Conservation (phyloP, 2,888 invertebrate genomes). For the Tinea semifulvella region DNA sequence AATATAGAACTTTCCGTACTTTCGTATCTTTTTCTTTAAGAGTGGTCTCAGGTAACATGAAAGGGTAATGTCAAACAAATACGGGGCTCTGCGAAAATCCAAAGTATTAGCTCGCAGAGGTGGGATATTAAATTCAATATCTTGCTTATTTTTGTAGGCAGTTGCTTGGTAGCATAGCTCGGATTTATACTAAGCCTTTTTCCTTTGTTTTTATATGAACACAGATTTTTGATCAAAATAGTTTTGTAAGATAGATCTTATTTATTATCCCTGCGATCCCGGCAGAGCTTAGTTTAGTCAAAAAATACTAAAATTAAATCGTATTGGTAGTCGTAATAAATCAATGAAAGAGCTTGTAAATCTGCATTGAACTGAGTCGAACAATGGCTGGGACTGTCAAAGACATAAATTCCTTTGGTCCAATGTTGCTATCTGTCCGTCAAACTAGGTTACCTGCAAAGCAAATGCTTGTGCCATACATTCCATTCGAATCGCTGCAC, state of each 20-base stretch:
- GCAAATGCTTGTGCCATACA: slow-evolving; percentile 4
- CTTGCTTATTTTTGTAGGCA: background rate
- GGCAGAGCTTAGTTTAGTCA: background rate
- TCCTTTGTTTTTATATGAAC: too few relatives aligned
- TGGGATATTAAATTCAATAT: slow-evolving; percentile 8
- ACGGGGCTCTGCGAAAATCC: background rate
- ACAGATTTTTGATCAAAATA: too few relatives aligned
- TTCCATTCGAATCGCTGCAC: slow-evolving; percentile 12
- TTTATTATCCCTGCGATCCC: too few relatives aligned
- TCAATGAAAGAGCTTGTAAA: background rate
- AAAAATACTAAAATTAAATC: background rate
- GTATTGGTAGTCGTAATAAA: too few relatives aligned
- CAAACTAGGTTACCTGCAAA: slow-evolving; percentile 8
- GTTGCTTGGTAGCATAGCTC: too few relatives aligned
- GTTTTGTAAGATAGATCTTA: too few relatives aligned
- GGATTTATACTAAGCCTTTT: too few relatives aligned
- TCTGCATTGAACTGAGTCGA: background rate
- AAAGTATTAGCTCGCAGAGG: slow-evolving; percentile 1
- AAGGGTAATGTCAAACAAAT: slow-evolving; percentile 11
- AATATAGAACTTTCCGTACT: too few relatives aligned
- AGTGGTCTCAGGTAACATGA: slow-evolving; percentile 6
- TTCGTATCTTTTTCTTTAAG: too few relatives aligned
- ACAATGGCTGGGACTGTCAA: too few relatives aligned
- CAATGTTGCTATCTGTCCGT: slow-evolving; percentile 1
- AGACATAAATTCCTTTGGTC: slow-evolving; percentile 8